These are phyloP conservation scores for Pseudobourletiella spinata DNA, from an alignment of 1,140 invertebrate species.

Conservation along the genomic window DNA sequence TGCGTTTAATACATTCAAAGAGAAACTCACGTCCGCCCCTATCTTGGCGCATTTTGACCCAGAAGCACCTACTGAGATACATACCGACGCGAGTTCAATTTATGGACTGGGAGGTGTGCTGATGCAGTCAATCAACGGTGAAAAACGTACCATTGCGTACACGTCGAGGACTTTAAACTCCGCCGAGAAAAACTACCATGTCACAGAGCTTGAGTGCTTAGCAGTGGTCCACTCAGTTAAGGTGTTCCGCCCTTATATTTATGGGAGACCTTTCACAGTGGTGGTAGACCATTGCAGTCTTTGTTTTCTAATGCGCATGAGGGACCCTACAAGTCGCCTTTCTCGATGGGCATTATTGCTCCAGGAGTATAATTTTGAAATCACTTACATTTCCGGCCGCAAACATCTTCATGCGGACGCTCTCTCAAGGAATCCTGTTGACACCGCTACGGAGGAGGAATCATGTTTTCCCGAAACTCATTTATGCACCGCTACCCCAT, in stretches of 20 bases:
- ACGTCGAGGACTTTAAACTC: constrained; percentile 38
- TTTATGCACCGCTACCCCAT: neutral
- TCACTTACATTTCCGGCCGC: constrained; percentile 31
- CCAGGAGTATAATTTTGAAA: constrained; percentile 16
- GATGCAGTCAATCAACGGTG: constrained; percentile 40
- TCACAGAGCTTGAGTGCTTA: constrained; percentile 43
- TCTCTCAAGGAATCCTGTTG: neutral
- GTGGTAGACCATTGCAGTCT: constrained; percentile 46
- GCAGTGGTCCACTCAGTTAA: constrained; percentile 41
- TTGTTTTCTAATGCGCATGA: constrained; percentile 39
- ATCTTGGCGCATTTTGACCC: constrained; percentile 24
- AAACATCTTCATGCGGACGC: constrained; percentile 7
- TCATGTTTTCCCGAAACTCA: neutral
- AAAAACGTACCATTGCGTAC: constrained; percentile 42
- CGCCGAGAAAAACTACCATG: constrained; percentile 40
- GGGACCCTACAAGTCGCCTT: constrained; percentile 12
- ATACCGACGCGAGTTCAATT: constrained; percentile 44
- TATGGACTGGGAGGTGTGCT: constrained; percentile 46
- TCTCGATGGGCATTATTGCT: constrained; percentile 30
- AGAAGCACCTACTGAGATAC: constrained; percentile 34
- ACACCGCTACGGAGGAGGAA: neutral
- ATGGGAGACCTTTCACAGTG: constrained; percentile 41
- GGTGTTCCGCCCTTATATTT: constrained; percentile 41
- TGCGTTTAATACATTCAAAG: constrained; percentile 38
- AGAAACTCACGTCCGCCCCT: constrained; percentile 27